Base-by-base conservation (phyloP, 2,888 invertebrate genomes). In the Falcaria lacertinaria region DNA sequence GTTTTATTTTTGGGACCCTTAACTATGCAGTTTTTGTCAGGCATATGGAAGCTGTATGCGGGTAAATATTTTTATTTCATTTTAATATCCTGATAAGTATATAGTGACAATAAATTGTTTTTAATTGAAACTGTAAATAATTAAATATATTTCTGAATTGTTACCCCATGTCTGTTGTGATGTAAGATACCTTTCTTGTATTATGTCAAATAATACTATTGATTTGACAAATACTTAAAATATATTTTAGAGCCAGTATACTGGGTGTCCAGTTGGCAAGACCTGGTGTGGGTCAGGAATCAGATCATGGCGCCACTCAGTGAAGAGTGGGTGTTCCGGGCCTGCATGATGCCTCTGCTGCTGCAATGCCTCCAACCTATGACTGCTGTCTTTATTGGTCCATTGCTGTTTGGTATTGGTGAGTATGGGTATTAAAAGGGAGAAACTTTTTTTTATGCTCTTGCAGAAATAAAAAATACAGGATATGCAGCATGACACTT, bases 251-350 rank as follows among this genome's bases (percentile, higher is more conserved):
- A 94, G 64, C 91, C 93, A 0, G 85, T 91, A 47, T 94, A 93
- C 58, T 94, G 96, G 96, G 74, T 92, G 43, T 91, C 91, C 43
- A 94, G 92, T 58, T 84, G 94, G 48, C 91, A 90, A 59, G 95
- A 95, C 61, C 84, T 96, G 42, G 92, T 95, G 22, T 97, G 97
- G 97, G 90, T 97, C 60, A 90, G 98, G 48, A 97, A 97, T 75
- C 95, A 96, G 69, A 80, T 98, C 19, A 95, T 98, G 61, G 98
- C 98, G 0, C 98, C 98, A 0, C 76, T 98, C 40, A 96, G 97
- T 44, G 98, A 98, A 81, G 98, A 98, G 79, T 97, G 98, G 90
- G 97, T 97, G 5, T 98, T 97, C 82, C 91, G 98, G 54, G 96
- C 97, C 0, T 98, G 98, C 70, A 98, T 98, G 97, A 90, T 98